Evolutionary conservation across 1,140 invertebrate genomes (phyloP).

Genomic region (Cephus cinctus): DNA sequence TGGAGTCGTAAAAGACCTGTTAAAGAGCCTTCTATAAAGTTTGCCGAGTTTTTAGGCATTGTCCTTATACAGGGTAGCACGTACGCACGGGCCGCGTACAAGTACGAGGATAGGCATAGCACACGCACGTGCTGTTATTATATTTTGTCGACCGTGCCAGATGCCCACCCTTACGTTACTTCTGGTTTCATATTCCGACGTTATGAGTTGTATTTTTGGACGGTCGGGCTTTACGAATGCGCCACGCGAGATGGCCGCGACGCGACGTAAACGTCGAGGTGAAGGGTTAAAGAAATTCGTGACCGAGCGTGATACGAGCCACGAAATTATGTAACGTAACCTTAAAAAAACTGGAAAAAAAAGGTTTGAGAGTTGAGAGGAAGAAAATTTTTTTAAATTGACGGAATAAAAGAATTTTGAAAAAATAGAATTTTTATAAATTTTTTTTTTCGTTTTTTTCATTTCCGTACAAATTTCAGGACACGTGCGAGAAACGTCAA

Average conservation of each 20-base stretch:
- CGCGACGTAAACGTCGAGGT: too few relatives aligned
- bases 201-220: conserved; percentile 35
- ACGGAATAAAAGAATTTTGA: too few relatives aligned
- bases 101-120: not conserved
- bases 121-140: conserved; percentile 13
- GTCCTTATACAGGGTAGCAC: not conserved
- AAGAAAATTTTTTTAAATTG: too few relatives aligned
- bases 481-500: too few relatives aligned
- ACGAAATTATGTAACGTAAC: not conserved
- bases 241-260: too few relatives aligned
- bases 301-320: not conserved
- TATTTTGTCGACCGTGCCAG: conserved; percentile 28
- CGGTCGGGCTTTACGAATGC: not conserved
- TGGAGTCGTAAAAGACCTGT: not conserved
- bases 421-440: too few relatives aligned
- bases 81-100: not conserved
- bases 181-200: conserved; percentile 35
- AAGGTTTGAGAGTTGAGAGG: not conserved
- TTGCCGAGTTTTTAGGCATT: not conserved
- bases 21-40: not conserved
- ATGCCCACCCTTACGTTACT: conserved; percentile 30
- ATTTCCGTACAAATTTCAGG: too few relatives aligned
- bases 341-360: not conserved
- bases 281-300: not conserved
- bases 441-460: too few relatives aligned